A percentile compares a stretch with the other conserved stretches of the same genome.
Evolutionary conservation across 2,797 vertebrate genomes (phyloP).

Genomic region (Salmo trutta): DNA sequence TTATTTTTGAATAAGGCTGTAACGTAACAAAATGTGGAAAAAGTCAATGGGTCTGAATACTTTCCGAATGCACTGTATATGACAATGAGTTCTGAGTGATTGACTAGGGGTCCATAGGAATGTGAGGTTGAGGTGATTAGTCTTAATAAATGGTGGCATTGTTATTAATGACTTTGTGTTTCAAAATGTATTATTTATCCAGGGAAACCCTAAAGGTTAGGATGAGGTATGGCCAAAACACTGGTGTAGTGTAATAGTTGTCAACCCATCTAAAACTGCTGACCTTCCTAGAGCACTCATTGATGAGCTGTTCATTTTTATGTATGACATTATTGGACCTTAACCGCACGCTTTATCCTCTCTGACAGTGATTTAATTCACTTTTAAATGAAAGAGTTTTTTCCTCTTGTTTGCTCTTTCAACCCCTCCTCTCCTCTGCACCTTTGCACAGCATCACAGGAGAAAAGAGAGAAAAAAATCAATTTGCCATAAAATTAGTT

Average conservation of each 20-base stretch:
- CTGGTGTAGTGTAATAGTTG: conserved; percentile 63
- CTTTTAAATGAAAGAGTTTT: conserved; percentile 65
- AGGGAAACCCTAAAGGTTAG: conserved; percentile 68
- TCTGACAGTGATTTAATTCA: conserved; percentile 74
- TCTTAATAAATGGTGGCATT: conserved; percentile 64
- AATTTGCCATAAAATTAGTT: conserved; percentile 73
- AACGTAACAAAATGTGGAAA: too few relatives aligned
- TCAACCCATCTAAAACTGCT: conserved; percentile 52
- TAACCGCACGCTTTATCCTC: conserved; percentile 62
- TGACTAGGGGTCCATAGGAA: conserved; percentile 48
- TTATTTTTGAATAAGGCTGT: too few relatives aligned
- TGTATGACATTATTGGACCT: conserved; percentile 68
- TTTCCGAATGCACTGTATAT: not conserved
- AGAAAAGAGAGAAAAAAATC: conserved; percentile 54
- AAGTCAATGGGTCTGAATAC: too few relatives aligned
- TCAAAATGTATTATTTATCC: conserved; percentile 72
- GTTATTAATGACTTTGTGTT: conserved; percentile 71
- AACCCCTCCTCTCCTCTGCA: conserved; percentile 46
- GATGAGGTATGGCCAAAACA: conserved; percentile 68
- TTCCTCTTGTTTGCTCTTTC: conserved; percentile 9
- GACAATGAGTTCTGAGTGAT: conserved; percentile 57
- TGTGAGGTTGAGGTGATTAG: conserved; percentile 53
- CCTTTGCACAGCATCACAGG: conserved; percentile 54
- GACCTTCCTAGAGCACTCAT: conserved; percentile 51
- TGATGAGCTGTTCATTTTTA: conserved; percentile 62